These are phyloP conservation scores for Lottia gigantea DNA, from an alignment of 2,888 invertebrate species.

Conservation along the genomic window DNA sequence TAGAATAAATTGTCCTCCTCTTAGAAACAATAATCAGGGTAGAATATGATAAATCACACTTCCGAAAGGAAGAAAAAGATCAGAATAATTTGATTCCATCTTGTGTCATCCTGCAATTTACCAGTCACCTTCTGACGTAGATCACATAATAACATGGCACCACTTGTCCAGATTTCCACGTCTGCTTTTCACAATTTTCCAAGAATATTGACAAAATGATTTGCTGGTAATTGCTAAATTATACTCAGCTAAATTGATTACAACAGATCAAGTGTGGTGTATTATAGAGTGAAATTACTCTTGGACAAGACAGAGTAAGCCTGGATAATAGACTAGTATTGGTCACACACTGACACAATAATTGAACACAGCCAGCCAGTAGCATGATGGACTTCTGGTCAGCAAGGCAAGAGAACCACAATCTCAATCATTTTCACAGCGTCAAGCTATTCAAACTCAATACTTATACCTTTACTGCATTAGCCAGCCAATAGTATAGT, in stretches of 20 bases:
- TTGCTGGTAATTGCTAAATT: constrained; percentile 1
- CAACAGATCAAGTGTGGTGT: neutral
- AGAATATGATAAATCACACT: too few species aligned
- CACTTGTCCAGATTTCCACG: neutral
- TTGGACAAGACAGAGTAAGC: neutral
- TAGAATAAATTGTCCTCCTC: too few species aligned
- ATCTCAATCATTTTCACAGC: too few species aligned
- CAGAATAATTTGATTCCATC: too few species aligned
- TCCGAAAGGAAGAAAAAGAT: too few species aligned
- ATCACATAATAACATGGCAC: neutral
- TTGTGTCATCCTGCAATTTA: too few species aligned
- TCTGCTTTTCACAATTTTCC: neutral
- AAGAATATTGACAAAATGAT: constrained; percentile 3
- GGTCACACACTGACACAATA: constrained; percentile 5
- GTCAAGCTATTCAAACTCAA: too few species aligned
- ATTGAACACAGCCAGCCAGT: constrained; percentile 1
- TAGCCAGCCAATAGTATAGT: too few species aligned
- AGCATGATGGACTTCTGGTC: neutral
- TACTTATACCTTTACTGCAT: too few species aligned
- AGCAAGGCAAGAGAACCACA: too few species aligned
- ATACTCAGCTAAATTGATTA: constrained; percentile 2
- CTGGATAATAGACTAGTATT: neutral
- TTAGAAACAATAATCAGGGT: too few species aligned
- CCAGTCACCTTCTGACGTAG: too few species aligned
- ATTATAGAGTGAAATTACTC: constrained; percentile 6